Evolutionary conservation across 1,140 invertebrate species (phyloP).

Genomic region (Fopius arisanus): DNA sequence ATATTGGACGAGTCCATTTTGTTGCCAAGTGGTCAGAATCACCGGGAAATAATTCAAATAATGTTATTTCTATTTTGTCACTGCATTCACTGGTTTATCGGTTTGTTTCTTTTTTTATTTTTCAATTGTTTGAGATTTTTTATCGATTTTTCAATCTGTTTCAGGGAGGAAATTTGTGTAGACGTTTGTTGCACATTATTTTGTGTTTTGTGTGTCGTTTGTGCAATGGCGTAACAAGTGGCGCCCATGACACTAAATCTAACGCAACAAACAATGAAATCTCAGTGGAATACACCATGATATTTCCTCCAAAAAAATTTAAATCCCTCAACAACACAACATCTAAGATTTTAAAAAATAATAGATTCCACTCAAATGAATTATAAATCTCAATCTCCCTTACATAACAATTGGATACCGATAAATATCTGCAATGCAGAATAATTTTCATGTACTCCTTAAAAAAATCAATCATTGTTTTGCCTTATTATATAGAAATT

Average conservation of each 20-base stretch:
- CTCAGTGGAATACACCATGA: background rate
- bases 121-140: background rate
- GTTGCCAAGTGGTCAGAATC: constrained; percentile 38
- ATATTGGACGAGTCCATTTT: constrained; percentile 63
- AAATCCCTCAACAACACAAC: too few relatives aligned
- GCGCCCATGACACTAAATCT: background rate
- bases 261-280: background rate
- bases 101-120: background rate
- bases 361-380: too few relatives aligned
- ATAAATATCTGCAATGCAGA: too few relatives aligned
- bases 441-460: too few relatives aligned
- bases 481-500: too few relatives aligned
- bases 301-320: background rate
- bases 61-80: background rate
- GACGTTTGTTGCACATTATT: constrained; percentile 15
- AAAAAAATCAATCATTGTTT: too few relatives aligned
- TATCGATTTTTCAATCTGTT: too few relatives aligned
- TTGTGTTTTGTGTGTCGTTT: background rate
- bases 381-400: too few relatives aligned
- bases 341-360: too few relatives aligned
- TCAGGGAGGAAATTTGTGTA: background rate
- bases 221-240: constrained; percentile 17
- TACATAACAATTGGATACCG: too few relatives aligned
- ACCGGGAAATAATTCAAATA: background rate
- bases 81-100: too few relatives aligned